A percentile compares a stretch with the other conserved stretches of the same genome.
Evolutionary conservation across 2,888 invertebrate species (phyloP).

Genomic region (Drosophila mimica): DNA sequence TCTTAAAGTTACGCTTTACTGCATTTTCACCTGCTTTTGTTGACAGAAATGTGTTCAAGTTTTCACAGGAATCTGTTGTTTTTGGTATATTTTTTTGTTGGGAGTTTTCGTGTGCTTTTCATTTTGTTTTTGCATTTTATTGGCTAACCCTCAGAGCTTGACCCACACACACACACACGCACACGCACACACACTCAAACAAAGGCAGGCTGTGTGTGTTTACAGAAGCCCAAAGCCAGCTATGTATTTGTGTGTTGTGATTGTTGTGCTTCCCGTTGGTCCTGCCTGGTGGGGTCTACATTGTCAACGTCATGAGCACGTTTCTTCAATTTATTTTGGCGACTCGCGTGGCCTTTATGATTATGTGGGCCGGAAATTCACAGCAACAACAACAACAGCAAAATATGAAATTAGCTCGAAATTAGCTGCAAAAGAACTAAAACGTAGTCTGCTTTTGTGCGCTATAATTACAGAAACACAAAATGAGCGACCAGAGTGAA

Average conservation of each 20-base stretch:
- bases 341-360: conserved; percentile 42
- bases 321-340: conserved; percentile 70
- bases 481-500: conserved; percentile 52
- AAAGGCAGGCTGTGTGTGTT: conserved; percentile 35
- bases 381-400: conserved; percentile 10
- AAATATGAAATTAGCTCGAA: conserved; percentile 76
- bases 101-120: conserved; percentile 56
- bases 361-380: conserved; percentile 51
- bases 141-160: conserved; percentile 52
- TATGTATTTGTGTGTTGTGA: conserved; percentile 45
- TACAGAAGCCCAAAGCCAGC: conserved; percentile 31
- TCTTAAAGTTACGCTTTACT: conserved; percentile 10
- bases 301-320: conserved; percentile 77
- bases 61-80: conserved; percentile 28
- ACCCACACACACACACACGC: conserved; percentile 37
- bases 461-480: conserved; percentile 64
- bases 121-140: conserved; percentile 69
- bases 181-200: conserved; percentile 13
- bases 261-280: conserved; percentile 19
- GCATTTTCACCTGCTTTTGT: conserved; percentile 6
- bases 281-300: conserved; percentile 36
- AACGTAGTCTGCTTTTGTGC: conserved; percentile 64
- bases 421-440: conserved; percentile 65
- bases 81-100: conserved; percentile 3
- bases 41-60: conserved; percentile 28